A percentile compares a stretch with the other conserved stretches of the same genome.
phyloP scores from a whole-genome alignment of 2,888 invertebrate species.

The Eudemis profundana region DNA sequence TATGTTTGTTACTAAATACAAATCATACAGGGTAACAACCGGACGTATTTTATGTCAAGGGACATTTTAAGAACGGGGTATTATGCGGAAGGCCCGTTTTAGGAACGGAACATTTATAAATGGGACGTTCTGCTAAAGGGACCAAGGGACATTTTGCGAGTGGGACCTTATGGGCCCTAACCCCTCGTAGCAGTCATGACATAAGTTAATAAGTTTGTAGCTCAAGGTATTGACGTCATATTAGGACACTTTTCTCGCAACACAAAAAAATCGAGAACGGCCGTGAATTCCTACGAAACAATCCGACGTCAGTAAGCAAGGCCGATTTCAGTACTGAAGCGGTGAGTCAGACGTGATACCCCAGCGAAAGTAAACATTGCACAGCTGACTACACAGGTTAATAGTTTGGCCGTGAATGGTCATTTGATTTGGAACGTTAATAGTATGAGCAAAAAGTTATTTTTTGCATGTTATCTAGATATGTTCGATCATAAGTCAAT shows the following conservation, averaged over 20 bases:
- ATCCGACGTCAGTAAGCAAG: not conserved
- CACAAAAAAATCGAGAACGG: not conserved
- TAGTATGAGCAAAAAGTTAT: too few species aligned
- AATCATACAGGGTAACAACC: too few species aligned
- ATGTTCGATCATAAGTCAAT: not conserved
- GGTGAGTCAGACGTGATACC: constrained; percentile 13
- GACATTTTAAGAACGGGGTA: too few species aligned
- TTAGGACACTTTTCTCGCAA: constrained; percentile 14
- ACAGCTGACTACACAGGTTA: not conserved
- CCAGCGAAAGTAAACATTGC: constrained; percentile 20
- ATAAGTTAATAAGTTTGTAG: too few species aligned
- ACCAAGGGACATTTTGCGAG: too few species aligned
- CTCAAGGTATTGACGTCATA: constrained; percentile 13
- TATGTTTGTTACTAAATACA: too few species aligned
- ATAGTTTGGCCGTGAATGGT: not conserved
- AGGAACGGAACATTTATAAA: too few species aligned
- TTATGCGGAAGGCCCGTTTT: too few species aligned
- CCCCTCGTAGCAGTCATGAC: too few species aligned
- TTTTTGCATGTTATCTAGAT: not conserved
- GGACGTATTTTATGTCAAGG: too few species aligned
- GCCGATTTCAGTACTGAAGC: not conserved
- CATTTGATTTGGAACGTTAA: constrained; percentile 1
- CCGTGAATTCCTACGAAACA: constrained; percentile 1
- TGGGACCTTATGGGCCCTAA: too few species aligned
- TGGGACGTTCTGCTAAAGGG: too few species aligned